Evolutionary conservation across 2,797 vertebrate genomes (phyloP).

Genomic region (Loris lydekkerianus): DNA sequence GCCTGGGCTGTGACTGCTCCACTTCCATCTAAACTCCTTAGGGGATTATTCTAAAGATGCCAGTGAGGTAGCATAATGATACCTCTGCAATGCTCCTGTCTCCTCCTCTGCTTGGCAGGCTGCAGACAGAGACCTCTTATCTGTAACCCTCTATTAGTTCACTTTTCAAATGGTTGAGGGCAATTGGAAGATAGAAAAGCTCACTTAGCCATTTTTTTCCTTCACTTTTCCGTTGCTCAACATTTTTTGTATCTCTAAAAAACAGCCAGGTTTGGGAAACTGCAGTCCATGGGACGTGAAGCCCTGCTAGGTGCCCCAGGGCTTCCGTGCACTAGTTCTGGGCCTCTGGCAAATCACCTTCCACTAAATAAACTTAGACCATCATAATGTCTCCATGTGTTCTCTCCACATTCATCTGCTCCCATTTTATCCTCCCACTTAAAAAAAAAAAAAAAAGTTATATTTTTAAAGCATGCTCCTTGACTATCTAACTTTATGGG

Average conservation of each 20-base stretch:
- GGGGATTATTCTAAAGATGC: constrained; percentile 49
- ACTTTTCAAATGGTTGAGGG: not conserved
- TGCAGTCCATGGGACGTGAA: not conserved
- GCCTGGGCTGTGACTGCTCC: not conserved
- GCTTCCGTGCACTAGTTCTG: not conserved
- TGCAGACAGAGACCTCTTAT: not conserved
- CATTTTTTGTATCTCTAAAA: not conserved
- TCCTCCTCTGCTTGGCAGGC: not conserved
- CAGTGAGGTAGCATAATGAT: not conserved
- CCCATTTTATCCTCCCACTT: not conserved
- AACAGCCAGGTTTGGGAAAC: not conserved
- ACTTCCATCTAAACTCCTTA: constrained; percentile 37
- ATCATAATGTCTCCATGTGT: not conserved
- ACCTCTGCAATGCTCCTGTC: not conserved
- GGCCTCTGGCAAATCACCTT: constrained; percentile 39
- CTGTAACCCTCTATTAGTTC: not conserved
- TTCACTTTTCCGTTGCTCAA: rapidly evolving
- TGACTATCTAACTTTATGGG: not conserved
- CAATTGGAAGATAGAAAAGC: not conserved
- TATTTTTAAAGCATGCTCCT: not conserved
- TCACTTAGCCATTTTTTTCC: not conserved
- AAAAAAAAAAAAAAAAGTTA: not conserved
- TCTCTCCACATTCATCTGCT: not conserved
- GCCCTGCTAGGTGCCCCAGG: not conserved
- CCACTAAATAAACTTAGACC: constrained; percentile 57